Conservation (phyloP, 2,797 vertebrate species). For the Parauchenoglanis ngamensis region DNA sequence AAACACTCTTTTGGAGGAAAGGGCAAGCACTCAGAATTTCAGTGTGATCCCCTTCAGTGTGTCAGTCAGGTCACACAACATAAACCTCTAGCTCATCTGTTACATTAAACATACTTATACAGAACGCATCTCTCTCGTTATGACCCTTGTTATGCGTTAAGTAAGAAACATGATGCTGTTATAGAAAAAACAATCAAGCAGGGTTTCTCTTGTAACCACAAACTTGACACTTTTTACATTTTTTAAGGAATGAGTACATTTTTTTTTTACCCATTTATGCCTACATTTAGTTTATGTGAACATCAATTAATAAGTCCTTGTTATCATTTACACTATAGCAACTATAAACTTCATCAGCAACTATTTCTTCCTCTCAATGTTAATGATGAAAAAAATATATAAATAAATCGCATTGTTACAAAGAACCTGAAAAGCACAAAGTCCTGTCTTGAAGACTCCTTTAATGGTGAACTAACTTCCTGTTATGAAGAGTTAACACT, state of each 20-base stretch:
- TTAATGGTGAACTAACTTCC: neutral
- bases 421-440: neutral
- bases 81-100: neutral
- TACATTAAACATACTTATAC: neutral
- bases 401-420: neutral
- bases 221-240: neutral
- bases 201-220: neutral
- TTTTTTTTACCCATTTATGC: neutral
- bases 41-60: neutral
- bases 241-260: neutral
- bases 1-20: constrained; percentile 15
- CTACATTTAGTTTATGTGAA: neutral
- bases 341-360: neutral
- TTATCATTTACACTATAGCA: neutral
- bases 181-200: neutral
- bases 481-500: neutral
- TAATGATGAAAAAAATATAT: neutral
- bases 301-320: neutral
- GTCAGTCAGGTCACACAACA: neutral
- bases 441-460: neutral
- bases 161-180: neutral
- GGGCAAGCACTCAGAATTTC: neutral
- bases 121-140: neutral
- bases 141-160: neutral
- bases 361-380: neutral